Conservation (phyloP, 2,888 invertebrate species). For the Cerastoderma edule region DNA sequence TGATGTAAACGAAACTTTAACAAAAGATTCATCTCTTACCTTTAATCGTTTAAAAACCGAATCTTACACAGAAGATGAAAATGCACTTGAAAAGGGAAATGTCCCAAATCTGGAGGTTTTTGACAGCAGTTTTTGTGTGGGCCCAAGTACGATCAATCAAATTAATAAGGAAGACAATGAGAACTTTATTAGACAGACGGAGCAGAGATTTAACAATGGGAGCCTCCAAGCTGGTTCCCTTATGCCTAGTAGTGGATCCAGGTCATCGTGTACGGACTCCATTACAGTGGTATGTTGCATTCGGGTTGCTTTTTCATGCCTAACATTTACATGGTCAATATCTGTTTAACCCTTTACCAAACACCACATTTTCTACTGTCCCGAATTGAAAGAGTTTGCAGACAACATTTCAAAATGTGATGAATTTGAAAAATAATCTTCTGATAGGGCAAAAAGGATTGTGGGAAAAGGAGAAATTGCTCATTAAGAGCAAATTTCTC, state of each 20-base stretch:
- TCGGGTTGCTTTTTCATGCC: no score
- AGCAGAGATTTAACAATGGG: background rate
- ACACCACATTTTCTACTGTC: no score
- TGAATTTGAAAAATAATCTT: no score
- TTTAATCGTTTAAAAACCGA: conserved; percentile 17
- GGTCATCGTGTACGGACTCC: conserved; percentile 6
- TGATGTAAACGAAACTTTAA: background rate
- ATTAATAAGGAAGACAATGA: background rate
- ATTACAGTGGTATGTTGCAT: conserved; percentile 2
- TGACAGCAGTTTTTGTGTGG: conserved; percentile 18
- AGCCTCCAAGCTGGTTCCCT: background rate
- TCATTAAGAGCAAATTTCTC: no score
- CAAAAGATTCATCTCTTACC: background rate
- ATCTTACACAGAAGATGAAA: conserved; percentile 1
- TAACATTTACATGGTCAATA: no score
- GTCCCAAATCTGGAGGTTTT: background rate
- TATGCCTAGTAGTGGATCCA: background rate
- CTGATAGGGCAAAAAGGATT: no score
- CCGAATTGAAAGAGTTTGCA: no score
- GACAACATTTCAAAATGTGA: no score
- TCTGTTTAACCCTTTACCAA: no score
- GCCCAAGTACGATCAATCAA: background rate
- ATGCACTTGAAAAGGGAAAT: background rate
- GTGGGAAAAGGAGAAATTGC: no score
- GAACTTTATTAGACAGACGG: background rate